Evolutionary conservation across 1,140 invertebrate species (phyloP), one percentile per base, ranked within the genome.

Genomic region (Oryctes rhinoceros): DNA sequence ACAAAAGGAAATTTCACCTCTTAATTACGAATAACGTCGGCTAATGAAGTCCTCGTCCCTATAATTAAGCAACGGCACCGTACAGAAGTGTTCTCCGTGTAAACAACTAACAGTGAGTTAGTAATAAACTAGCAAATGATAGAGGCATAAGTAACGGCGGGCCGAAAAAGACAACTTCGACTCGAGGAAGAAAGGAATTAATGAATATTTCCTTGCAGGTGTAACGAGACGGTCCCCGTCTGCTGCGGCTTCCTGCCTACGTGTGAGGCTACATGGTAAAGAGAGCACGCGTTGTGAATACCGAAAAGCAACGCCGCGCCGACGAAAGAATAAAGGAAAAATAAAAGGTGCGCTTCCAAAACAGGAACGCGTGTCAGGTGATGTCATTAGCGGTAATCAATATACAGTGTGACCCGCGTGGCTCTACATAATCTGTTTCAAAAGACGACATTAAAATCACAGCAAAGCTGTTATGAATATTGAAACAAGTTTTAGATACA

Each of bases 241-340:
- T 71, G 20, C 65, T 11, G 53, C 18, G 65, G 65, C 65, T 71
- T 71, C 65, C 65, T 71, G 65, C 65, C 65, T 71, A 71, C 65
- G 65, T 71, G 65, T 71, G 65, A 71, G 65, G 65, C 65, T 71
- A 71, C 65, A 71, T 71, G 65, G 24, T 71, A 71, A 71, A 71
- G 65, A 71, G 65, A 71, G 65, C 65, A 24, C 65, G 65, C 37
- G 65, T 71, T 9, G 9, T 24, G 65, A 71, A 71, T 71, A 71
- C 24, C 11, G 24, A 71, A 30, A 30, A 30, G 24, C 24, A 30
- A 30, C 24, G 20, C 5, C 11, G 15, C 11, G 24, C 35, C 24
- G 35, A 37, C 65, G 65, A 6, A 35, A 13, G 24, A 71, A 30
- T 71, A 30, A 71, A 71, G 35, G 24, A 24, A 71, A 35, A 71